phyloP scores from a whole-genome alignment of 2,113 vertebrate species.

The Syngnathus floridae region DNA sequence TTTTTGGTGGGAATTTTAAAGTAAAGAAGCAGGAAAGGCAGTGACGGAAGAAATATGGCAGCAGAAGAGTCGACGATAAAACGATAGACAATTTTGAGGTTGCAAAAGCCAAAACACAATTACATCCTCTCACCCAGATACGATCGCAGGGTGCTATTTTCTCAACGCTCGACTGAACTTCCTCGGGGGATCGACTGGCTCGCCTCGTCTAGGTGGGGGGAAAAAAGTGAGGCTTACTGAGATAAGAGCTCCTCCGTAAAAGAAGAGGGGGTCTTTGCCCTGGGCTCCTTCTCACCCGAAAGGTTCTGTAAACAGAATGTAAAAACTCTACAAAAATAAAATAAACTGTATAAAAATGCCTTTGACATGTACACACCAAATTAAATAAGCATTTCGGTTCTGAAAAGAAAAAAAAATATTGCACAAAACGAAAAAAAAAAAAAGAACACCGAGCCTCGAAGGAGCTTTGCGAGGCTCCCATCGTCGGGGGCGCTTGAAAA shows the following conservation, averaged over 20 bases:
- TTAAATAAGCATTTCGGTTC: slow-evolving; percentile 82
- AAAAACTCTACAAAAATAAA: slow-evolving; percentile 75
- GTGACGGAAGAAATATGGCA: slow-evolving; percentile 31
- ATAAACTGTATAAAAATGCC: slow-evolving; percentile 66
- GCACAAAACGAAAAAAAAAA: slow-evolving; percentile 76
- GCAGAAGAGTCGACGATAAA: slow-evolving; percentile 24
- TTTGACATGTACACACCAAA: slow-evolving; percentile 68
- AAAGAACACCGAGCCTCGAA: background rate
- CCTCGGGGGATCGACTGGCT: background rate
- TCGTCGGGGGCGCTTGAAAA: slow-evolving; percentile 1
- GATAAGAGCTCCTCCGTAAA: slow-evolving; percentile 7
- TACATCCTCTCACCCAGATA: slow-evolving; percentile 13
- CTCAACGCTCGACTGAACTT: slow-evolving; percentile 16
- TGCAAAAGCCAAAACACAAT: slow-evolving; percentile 16
- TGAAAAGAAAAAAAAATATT: slow-evolving; percentile 71
- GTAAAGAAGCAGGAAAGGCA: slow-evolving; percentile 14
- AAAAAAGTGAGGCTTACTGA: background rate
- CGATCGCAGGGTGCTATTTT: slow-evolving; percentile 18
- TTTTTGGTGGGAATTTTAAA: background rate
- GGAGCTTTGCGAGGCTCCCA: background rate
- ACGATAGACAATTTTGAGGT: slow-evolving; percentile 10
- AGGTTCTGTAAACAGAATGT: slow-evolving; percentile 38
- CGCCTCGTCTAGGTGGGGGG: slow-evolving; percentile 8
- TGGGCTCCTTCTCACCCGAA: slow-evolving; percentile 21
- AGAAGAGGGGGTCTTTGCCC: slow-evolving; percentile 14